These are phyloP conservation scores for Thysanoteuthis rhombus DNA, from an alignment of 2,888 invertebrate genomes.

Conservation along the genomic window DNA sequence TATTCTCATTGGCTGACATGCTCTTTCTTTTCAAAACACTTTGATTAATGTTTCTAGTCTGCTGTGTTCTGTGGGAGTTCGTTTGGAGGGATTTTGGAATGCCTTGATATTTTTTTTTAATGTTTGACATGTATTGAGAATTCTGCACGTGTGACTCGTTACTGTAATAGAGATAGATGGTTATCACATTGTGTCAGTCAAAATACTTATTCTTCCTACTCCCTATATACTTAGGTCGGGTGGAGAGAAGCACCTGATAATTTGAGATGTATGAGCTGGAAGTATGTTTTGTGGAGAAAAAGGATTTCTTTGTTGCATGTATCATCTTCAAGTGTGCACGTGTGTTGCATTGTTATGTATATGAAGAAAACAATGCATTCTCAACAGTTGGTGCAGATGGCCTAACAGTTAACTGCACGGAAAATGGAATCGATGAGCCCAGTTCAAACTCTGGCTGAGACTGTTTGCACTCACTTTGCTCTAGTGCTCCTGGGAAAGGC, in stretches of 20 bases:
- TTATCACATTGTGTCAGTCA: not conserved
- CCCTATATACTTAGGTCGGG: not conserved
- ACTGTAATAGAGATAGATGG: not conserved
- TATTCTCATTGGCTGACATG: not conserved
- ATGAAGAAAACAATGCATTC: not conserved
- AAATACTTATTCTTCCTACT: not conserved
- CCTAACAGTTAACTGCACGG: too few relatives aligned
- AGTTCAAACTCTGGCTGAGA: too few relatives aligned
- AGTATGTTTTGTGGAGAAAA: not conserved
- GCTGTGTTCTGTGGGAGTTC: too few relatives aligned
- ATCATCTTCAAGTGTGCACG: not conserved
- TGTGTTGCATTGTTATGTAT: not conserved
- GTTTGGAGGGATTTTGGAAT: not conserved
- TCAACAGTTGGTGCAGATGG: not conserved
- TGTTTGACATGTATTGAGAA: not conserved
- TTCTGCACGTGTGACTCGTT: not conserved
- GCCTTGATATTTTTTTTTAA: not conserved
- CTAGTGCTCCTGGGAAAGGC: too few relatives aligned
- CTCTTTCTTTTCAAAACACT: not conserved
- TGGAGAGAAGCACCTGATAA: not conserved
- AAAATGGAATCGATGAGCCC: too few relatives aligned
- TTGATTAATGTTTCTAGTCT: not conserved
- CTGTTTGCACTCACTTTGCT: too few relatives aligned
- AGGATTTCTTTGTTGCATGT: not conserved
- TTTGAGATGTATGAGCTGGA: not conserved